Percentiles rank a stretch among this genome's conserved stretches.
Evolutionary conservation across 2,888 invertebrate genomes (phyloP).

Genomic region (Heliconius aoede): DNA sequence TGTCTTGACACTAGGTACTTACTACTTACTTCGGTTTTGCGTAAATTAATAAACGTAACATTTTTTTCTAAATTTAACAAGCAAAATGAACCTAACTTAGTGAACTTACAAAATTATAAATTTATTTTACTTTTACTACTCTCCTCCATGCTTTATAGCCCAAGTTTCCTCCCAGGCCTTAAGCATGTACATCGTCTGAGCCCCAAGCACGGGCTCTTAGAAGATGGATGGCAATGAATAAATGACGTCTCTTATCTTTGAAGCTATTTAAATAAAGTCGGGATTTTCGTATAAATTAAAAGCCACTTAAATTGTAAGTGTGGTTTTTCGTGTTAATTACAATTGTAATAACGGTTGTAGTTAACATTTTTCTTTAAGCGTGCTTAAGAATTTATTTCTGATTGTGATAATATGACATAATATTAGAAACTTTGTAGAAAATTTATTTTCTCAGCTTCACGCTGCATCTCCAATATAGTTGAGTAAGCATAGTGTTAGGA

Average conservation of each 20-base stretch:
- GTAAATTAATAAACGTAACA: background rate
- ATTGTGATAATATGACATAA: background rate
- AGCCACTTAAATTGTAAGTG: background rate
- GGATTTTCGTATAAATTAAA: conserved; percentile 17
- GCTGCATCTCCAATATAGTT: too few relatives aligned
- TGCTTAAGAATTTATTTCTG: background rate
- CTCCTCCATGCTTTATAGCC: conserved; percentile 4
- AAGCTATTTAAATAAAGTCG: conserved; percentile 3
- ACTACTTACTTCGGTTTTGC: too few relatives aligned
- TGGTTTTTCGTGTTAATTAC: background rate
- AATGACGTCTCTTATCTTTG: conserved; percentile 44
- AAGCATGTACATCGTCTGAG: conserved; percentile 16
- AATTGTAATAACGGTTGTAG: background rate
- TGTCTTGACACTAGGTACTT: too few relatives aligned
- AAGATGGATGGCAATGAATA: conserved; percentile 47
- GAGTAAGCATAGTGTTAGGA: too few relatives aligned
- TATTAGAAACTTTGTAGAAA: background rate
- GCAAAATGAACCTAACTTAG: background rate
- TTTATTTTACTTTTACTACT: conserved; percentile 18
- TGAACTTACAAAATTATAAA: background rate
- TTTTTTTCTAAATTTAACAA: background rate
- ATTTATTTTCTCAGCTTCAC: background rate
- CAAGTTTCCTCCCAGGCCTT: conserved; percentile 11
- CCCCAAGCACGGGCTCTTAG: conserved; percentile 11
- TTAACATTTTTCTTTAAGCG: background rate